Evolutionary conservation across 92 coral and sea anemone species (phyloP).

Genomic region (Siderastrea siderea): DNA sequence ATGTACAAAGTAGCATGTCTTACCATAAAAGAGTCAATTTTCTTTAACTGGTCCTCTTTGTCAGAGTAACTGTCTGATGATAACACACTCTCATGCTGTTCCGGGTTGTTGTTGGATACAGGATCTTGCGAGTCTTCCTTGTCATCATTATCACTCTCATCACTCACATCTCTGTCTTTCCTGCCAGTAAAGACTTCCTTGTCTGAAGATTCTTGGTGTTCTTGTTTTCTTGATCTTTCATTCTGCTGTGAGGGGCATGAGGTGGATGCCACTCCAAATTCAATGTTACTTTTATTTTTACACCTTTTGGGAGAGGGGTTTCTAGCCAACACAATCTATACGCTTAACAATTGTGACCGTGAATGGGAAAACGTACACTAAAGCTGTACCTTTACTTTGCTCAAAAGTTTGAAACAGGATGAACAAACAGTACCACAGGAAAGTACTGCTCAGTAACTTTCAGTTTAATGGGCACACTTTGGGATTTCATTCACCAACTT

Average conservation of each 20-base stretch:
- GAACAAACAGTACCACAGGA: background rate
- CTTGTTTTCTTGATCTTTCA: slow-evolving; percentile 3
- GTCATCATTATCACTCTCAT: too few relatives aligned
- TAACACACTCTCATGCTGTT: background rate
- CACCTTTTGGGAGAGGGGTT: background rate
- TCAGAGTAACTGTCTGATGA: background rate
- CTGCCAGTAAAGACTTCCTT: background rate
- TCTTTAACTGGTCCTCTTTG: too few relatives aligned
- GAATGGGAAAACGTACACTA: too few relatives aligned
- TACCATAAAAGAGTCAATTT: slow-evolving; percentile 10
- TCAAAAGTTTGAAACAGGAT: background rate
- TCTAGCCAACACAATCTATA: background rate
- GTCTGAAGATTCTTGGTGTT: slow-evolving; percentile 1
- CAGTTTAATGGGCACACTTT: background rate
- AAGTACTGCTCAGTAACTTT: background rate
- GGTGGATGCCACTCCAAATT: slow-evolving; percentile 46
- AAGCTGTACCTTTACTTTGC: too few relatives aligned
- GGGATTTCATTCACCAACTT: too few relatives aligned
- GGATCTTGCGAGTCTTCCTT: slow-evolving; percentile 10
- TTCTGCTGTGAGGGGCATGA: slow-evolving; percentile 46
- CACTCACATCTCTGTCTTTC: background rate
- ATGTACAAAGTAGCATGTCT: background rate
- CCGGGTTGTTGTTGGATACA: background rate
- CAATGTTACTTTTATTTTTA: background rate
- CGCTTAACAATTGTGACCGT: background rate